Evolutionary conservation across 2,797 vertebrate species (phyloP).

Genomic region (Cyprinella venusta): DNA sequence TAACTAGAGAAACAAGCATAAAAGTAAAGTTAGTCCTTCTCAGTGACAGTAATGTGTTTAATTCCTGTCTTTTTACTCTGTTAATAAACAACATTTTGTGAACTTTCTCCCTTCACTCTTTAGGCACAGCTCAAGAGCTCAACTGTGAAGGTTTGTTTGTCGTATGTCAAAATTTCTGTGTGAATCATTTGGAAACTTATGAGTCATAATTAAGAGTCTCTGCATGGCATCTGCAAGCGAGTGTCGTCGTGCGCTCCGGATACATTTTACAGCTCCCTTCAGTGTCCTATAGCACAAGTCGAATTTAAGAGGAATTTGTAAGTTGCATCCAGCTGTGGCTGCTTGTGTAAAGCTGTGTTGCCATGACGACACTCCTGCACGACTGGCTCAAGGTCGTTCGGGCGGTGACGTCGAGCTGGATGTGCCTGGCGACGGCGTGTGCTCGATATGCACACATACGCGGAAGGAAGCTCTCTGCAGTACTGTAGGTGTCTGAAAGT

Average conservation of each 20-base stretch:
- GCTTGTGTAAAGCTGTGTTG: conserved; percentile 73
- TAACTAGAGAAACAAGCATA: conserved; percentile 12
- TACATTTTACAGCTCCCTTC: conserved; percentile 55
- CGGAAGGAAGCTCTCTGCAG: conserved; percentile 26
- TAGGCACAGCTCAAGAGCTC: background rate
- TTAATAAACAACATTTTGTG: background rate
- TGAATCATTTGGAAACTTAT: conserved; percentile 38
- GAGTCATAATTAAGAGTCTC: conserved; percentile 50
- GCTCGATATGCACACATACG: conserved; percentile 33
- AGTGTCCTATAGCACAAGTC: conserved; percentile 46
- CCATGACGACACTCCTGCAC: conserved; percentile 78
- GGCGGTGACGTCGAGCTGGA: conserved; percentile 57
- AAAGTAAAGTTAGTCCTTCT: conserved; percentile 5
- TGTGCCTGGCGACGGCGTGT: conserved; percentile 56
- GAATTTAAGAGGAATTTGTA: conserved; percentile 62
- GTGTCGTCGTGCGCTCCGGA: conserved; percentile 29
- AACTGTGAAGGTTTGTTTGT: conserved; percentile 16
- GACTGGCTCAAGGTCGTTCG: conserved; percentile 84
- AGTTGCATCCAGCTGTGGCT: conserved; percentile 67
- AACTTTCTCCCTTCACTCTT: conserved; percentile 12
- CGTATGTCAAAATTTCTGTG: background rate
- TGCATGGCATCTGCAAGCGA: conserved; percentile 43
- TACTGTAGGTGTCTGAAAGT: conserved; percentile 17
- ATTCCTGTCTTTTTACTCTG: background rate
- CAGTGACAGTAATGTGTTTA: too few species aligned